phyloP scores from a whole-genome alignment of 2,888 invertebrate genomes.

The Amphipoea oculea region DNA sequence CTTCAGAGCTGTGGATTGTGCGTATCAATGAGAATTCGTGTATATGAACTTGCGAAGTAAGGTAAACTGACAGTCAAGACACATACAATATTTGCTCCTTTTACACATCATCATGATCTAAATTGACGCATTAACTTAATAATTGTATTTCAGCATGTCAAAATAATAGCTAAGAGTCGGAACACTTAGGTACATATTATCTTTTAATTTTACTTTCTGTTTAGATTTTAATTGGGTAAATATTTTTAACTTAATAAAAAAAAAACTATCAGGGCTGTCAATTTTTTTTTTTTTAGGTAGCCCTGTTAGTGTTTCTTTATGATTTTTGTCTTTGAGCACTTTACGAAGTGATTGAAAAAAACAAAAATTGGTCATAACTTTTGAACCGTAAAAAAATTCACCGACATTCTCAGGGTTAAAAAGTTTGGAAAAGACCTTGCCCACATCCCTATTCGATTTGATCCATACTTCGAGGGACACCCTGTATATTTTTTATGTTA shows the following conservation, averaged over 20 bases:
- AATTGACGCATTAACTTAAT: not conserved
- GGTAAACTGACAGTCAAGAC: slow-evolving; percentile 4
- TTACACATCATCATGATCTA: not conserved
- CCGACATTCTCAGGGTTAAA: no score
- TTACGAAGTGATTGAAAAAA: no score
- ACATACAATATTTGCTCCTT: not conserved
- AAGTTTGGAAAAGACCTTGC: no score
- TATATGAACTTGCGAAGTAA: not conserved
- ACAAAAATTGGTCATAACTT: no score
- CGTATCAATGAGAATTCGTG: slow-evolving; percentile 11
- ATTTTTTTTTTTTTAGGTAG: no score
- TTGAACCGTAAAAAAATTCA: no score
- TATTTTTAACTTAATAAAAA: not conserved
- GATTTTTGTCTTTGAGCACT: no score
- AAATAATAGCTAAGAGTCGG: not conserved
- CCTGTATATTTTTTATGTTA: no score
- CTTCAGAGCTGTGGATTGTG: slow-evolving; percentile 44
- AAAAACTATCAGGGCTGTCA: no score
- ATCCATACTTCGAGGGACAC: no score
- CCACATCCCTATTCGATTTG: no score
- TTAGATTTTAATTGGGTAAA: not conserved
- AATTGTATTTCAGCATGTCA: not conserved
- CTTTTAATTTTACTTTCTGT: not conserved
- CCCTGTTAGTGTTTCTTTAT: no score
- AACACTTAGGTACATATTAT: not conserved